Base-by-base conservation (phyloP, 2,888 invertebrate species). In the Eilema griseolum region DNA sequence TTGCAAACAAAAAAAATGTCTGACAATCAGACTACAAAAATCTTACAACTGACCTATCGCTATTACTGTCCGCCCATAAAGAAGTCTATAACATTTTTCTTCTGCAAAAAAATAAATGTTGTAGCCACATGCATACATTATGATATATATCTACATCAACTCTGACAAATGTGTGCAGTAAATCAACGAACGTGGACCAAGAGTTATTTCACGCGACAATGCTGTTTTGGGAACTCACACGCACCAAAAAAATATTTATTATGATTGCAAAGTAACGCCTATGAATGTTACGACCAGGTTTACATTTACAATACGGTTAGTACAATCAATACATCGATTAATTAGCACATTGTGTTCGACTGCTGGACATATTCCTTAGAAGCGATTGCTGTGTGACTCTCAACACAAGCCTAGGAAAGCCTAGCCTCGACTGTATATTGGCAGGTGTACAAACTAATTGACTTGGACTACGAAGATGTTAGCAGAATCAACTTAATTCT, bases 121-220 rank as follows among this genome's bases (percentile, higher is more conserved):
- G 80, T 81, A 80, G 75, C 85, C 82, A 83, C 85, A 83, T 90
- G 90, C 88, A 89, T 90, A 90, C 76, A 90, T 91, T 89, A 90
- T 86, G 86, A 85, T 85, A 85, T 84, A 87, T 84, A 84, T 85
- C 86, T 82, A 84, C 85, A 83, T 83, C 86, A 83, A 82, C 84
- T 79, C 86, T 92, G 91, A 93, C 91, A 91, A 93, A 93, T 93
- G 89, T 85, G 81, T 74, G 78, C 76, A 84, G 91, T 93, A 90
- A 90, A 93, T 93, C 92, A 91, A 86, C 90, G 84, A 85, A 83
- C 83, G 82, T 80, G 80, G 88, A 85, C 87, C 82, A 69, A 79
- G 80, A 86, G 80, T 75, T 75, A 84, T 88, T 89, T 86, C 89
- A 90, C 88, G 79, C 81, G 83, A 82, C 78, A 81, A 69, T 69